Evolutionary conservation across 2,888 invertebrate species (phyloP).

Genomic region (Dysmachus trigonus): DNA sequence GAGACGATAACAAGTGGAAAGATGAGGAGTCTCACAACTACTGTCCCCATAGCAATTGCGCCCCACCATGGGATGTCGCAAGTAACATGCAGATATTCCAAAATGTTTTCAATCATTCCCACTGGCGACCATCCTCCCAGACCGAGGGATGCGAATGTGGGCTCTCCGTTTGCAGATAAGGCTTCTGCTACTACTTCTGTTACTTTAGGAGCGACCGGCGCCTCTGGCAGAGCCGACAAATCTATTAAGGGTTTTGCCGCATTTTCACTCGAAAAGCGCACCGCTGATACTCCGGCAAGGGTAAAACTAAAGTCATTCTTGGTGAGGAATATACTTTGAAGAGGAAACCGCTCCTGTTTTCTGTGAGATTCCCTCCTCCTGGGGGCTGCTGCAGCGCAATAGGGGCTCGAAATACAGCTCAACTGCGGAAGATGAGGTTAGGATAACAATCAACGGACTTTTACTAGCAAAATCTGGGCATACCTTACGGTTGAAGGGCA

Average conservation of each 20-base stretch:
- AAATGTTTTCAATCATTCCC: slow-evolving; percentile 80
- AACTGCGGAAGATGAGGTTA: slow-evolving; percentile 7
- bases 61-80: slow-evolving; percentile 94
- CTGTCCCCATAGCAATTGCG: slow-evolving; percentile 82
- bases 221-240: slow-evolving; percentile 58
- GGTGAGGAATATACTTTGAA: too few relatives aligned
- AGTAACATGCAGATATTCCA: slow-evolving; percentile 86
- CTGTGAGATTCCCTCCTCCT: neutral
- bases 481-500: neutral
- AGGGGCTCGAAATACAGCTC: neutral
- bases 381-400: neutral
- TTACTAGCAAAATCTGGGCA: neutral
- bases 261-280: slow-evolving; percentile 45
- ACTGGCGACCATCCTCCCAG: slow-evolving; percentile 85
- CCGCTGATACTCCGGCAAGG: neutral
- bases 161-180: slow-evolving; percentile 69
- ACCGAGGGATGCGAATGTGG: slow-evolving; percentile 81
- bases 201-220: slow-evolving; percentile 55
- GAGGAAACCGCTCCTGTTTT: neutral
- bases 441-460: neutral
- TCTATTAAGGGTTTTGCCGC: slow-evolving; percentile 32
- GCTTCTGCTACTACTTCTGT: slow-evolving; percentile 44
- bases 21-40: slow-evolving; percentile 76
- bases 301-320: neutral
- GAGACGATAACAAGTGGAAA: slow-evolving; percentile 87